phyloP scores from a whole-genome alignment of 2,113 vertebrate genomes.

The Carettochelys insculpta region DNA sequence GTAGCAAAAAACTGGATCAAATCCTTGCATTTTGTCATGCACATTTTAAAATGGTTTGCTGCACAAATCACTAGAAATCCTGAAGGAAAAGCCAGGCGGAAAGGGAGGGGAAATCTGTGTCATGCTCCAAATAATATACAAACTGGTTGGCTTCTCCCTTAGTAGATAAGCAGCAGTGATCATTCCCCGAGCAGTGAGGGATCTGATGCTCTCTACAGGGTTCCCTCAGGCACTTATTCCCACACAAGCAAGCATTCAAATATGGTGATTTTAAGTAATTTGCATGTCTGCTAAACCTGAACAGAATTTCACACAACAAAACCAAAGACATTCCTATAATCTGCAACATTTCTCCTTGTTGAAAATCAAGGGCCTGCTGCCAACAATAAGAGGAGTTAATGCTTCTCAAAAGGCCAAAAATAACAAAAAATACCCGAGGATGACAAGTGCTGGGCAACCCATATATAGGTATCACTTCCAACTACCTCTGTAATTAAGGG shows the following conservation, averaged over 20 bases:
- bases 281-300: not conserved
- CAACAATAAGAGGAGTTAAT: not conserved
- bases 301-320: not conserved
- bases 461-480: not conserved
- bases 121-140: not conserved
- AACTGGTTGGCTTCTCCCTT: not conserved
- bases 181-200: not conserved
- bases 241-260: not conserved
- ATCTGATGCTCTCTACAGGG: not conserved
- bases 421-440: not conserved
- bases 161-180: not conserved
- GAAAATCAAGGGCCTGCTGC: not conserved
- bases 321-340: not conserved
- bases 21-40: not conserved
- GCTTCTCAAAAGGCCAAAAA: not conserved
- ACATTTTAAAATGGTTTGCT: not conserved
- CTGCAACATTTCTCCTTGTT: not conserved
- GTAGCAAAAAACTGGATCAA: not conserved
- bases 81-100: not conserved
- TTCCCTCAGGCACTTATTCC: not conserved
- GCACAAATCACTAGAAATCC: not conserved
- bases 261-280: not conserved
- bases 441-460: not conserved
- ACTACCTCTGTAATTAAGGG: not conserved
- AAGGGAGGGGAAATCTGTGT: not conserved